Evolutionary conservation across 2,888 invertebrate species (phyloP).

Genomic region (Pristionchus exspectatus): DNA sequence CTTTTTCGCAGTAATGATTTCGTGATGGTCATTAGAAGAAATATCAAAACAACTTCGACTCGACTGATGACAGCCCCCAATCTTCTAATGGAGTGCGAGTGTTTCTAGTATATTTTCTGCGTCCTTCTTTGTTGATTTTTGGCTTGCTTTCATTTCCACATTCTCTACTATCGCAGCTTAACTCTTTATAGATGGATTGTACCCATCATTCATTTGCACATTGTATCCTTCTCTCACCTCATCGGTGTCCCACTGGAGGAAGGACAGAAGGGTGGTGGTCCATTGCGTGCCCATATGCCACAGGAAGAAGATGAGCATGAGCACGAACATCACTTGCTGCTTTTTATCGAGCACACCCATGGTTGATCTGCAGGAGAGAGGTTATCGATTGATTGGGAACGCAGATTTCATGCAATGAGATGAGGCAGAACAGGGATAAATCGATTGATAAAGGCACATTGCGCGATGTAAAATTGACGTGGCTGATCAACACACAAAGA

Average conservation of each 20-base stretch:
- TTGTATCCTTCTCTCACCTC: conserved; percentile 60
- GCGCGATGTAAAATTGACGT: too few relatives aligned
- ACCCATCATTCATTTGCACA: too few relatives aligned
- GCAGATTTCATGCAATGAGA: not conserved
- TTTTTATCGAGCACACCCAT: conserved; percentile 66
- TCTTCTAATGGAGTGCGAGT: too few relatives aligned
- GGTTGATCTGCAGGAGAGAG: not conserved
- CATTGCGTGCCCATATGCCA: conserved; percentile 79
- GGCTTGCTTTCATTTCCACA: too few relatives aligned
- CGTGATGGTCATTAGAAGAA: too few relatives aligned
- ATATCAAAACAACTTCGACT: too few relatives aligned
- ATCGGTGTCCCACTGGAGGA: conserved; percentile 78
- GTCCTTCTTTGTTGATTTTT: not conserved
- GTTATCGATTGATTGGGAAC: conserved; percentile 5
- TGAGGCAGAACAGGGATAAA: not conserved
- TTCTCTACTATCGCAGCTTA: too few relatives aligned
- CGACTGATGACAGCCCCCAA: too few relatives aligned
- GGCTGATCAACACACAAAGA: not conserved
- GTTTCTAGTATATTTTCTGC: not conserved
- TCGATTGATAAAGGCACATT: not conserved
- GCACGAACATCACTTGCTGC: conserved; percentile 72
- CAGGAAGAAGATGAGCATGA: conserved; percentile 77
- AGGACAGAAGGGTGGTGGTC: conserved; percentile 78
- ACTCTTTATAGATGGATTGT: too few relatives aligned
- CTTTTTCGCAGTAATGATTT: too few relatives aligned